Base-by-base conservation (phyloP, 2,113 vertebrate species). In the Chaetodon trifascialis region DNA sequence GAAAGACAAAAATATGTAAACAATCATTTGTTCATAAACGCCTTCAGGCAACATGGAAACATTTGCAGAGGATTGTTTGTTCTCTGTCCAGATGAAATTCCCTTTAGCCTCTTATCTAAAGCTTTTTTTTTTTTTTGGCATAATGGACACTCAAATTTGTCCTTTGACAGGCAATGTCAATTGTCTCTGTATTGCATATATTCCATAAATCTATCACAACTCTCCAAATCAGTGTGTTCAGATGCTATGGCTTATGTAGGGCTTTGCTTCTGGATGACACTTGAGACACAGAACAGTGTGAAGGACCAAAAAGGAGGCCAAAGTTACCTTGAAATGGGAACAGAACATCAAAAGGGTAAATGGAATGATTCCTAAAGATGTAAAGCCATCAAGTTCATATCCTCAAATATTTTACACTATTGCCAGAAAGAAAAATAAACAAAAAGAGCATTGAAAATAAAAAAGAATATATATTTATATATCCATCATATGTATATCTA, bases 401-500 rank as follows among this genome's bases (percentile, higher is more conserved):
- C 74, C 68, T 91, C 74, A 92, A 88, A 86, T 86, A 91, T 89
- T 78, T 89, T 91, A 87, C 86, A 94, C 91, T 94, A 94, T 94
- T 94, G 93, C 92, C 79, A 87, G 76, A 92, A 91, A 89, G 84
- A 75, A 90, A 71, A 74, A 69, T 40, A 85, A 84, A 88, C 76
- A 85, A 83, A 90, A 86, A 85, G 80, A 91, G 87, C 85, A 91
- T 74, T 62, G 70, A 87, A 93, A 93, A 90, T 82, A 94, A 93
- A 91, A 92, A 88, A 88, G 79, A 90, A 89, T 92, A 94, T 93
- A 93, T 89, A 93, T 92, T 83, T 86, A 86, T 93, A 93, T 93
- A 91, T 90, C 85, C 83, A 90, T 92, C 91, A 92, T 94, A 90
- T 93, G 90, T 93, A 94, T 94, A 94, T 93, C 89, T 94, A 92